A percentile compares a stretch with the other conserved stretches of the same genome.
Evolutionary conservation across 2,113 vertebrate genomes (phyloP).

Genomic region (Gadus chalcogrammus): DNA sequence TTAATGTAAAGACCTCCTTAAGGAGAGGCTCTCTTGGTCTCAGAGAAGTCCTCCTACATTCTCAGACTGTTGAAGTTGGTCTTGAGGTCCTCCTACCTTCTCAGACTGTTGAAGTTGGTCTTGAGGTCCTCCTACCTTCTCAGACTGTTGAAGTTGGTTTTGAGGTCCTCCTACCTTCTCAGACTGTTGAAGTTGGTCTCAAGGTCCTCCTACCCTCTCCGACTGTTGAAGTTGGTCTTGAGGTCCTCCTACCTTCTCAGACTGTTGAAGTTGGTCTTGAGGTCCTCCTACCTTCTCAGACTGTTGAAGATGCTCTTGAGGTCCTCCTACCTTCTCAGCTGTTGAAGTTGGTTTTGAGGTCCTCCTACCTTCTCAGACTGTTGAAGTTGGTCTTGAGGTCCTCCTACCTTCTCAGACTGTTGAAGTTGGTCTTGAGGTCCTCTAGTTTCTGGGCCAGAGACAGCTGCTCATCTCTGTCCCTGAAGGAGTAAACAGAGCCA

Average conservation of each 20-base stretch:
- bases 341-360: conserved; percentile 82
- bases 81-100: too few species aligned
- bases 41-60: conserved; percentile 45
- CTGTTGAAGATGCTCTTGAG: conserved; percentile 83
- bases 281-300: conserved; percentile 78
- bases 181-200: too few species aligned
- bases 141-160: too few species aligned
- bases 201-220: too few species aligned
- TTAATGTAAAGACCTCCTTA: too few species aligned
- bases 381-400: conserved; percentile 85
- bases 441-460: conserved; percentile 87
- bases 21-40: not conserved
- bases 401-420: conserved; percentile 87
- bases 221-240: too few species aligned
- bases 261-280: too few species aligned
- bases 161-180: too few species aligned
- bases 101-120: too few species aligned
- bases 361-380: conserved; percentile 88
- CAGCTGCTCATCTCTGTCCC: conserved; percentile 88
- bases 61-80: too few species aligned
- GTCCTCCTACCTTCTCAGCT: conserved; percentile 91
- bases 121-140: too few species aligned
- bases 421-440: conserved; percentile 84
- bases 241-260: too few species aligned
- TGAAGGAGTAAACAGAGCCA: conserved; percentile 43